Evolutionary conservation across 2,888 invertebrate genomes (phyloP).

Genomic region (Callosobruchus maculatus): DNA sequence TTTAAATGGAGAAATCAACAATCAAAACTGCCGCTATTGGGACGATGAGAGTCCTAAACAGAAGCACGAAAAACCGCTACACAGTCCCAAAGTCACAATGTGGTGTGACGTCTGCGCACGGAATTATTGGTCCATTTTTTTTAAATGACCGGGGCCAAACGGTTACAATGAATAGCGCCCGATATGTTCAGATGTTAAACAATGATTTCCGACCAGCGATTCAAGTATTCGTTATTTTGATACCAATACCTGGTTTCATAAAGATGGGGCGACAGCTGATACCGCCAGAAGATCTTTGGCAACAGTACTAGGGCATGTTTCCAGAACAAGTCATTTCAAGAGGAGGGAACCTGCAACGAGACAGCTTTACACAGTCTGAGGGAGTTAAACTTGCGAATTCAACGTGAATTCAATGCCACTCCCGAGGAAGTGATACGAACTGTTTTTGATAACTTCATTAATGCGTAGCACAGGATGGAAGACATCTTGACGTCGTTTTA

Average conservation of each 20-base stretch:
- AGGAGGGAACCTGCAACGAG: background rate
- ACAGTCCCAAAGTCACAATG: too few species aligned
- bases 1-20: too few species aligned
- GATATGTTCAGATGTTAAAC: background rate
- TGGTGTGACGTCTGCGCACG: too few species aligned
- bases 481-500: too few species aligned
- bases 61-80: too few species aligned
- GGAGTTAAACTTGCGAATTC: slow-evolving; percentile 11
- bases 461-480: too few species aligned
- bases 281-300: background rate
- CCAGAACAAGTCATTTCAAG: background rate
- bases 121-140: too few species aligned
- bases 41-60: too few species aligned
- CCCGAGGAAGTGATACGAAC: slow-evolving; percentile 11
- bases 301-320: background rate
- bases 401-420: slow-evolving; percentile 10
- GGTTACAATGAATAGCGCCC: background rate
- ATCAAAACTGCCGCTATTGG: too few species aligned
- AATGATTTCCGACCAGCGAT: background rate
- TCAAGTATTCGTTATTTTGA: background rate
- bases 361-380: slow-evolving; percentile 3
- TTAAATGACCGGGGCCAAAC: background rate
- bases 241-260: background rate
- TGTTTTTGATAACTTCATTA: background rate
- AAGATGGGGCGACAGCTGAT: background rate